Evolutionary conservation across 2,113 vertebrate species (phyloP).

Genomic region (mouse (Mus musculus)): DNA sequence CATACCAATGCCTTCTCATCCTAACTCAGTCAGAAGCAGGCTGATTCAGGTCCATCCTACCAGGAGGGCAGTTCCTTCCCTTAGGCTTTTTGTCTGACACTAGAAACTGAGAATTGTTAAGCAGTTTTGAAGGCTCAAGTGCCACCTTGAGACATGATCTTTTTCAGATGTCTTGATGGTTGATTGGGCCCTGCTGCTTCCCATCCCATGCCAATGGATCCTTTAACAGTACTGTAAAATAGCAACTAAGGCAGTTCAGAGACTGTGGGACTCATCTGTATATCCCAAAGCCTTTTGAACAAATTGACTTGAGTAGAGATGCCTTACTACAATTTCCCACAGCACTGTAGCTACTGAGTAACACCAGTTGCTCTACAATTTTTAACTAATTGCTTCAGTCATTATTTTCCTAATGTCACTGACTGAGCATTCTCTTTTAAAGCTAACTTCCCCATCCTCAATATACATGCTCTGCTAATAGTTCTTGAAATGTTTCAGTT

Average conservation of each 20-base stretch:
- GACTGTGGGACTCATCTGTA: background rate
- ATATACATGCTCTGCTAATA: background rate
- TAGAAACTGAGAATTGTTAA: background rate
- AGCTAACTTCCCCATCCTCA: background rate
- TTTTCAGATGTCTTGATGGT: background rate
- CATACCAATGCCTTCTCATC: background rate
- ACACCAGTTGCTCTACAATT: background rate
- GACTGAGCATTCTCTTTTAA: slow-evolving; percentile 32
- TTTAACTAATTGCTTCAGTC: slow-evolving; percentile 23
- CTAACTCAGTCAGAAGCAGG: slow-evolving; percentile 16
- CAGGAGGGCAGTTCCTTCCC: background rate
- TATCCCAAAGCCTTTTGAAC: background rate
- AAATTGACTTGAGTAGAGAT: background rate
- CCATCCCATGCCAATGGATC: background rate
- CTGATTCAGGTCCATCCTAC: background rate
- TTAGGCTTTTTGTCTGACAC: background rate
- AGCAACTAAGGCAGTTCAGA: background rate
- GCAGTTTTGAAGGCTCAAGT: background rate
- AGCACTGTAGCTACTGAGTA: slow-evolving; percentile 7
- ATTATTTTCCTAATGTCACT: background rate
- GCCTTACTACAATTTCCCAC: slow-evolving; percentile 48
- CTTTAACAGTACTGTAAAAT: background rate
- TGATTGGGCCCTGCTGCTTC: background rate
- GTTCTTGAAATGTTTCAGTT: slow-evolving; percentile 37
- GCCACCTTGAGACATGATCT: background rate